These are phyloP conservation scores for Zingel zingel DNA, from an alignment of 2,113 vertebrate genomes.

Conservation along the genomic window DNA sequence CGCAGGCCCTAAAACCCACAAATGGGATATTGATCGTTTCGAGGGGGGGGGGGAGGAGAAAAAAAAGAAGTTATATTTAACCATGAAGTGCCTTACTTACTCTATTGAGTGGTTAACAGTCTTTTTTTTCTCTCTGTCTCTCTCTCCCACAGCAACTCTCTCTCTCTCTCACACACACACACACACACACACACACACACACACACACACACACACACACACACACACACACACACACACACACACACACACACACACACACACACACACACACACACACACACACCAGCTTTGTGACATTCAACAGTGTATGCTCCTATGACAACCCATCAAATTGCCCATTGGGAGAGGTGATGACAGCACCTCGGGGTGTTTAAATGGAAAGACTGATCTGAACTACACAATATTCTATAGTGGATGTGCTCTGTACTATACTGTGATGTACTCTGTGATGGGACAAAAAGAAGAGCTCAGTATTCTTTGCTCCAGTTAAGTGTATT, in stretches of 20 bases:
- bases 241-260: background rate
- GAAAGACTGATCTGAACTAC: conserved; percentile 52
- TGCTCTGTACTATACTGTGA: conserved; percentile 4
- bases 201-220: background rate
- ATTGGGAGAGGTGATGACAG: conserved; percentile 43
- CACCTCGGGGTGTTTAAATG: conserved; percentile 51
- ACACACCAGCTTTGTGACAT: conserved; percentile 20
- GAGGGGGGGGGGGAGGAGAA: background rate
- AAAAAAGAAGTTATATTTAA: conserved; percentile 67
- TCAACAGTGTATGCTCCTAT: conserved; percentile 63
- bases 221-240: conserved; percentile 2
- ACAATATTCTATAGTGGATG: conserved; percentile 36
- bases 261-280: conserved; percentile 5
- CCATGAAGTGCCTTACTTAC: conserved; percentile 56
- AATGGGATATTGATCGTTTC: conserved; percentile 75
- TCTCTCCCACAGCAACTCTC: conserved; percentile 16
- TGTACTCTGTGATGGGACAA: conserved; percentile 34
- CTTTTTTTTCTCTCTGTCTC: background rate
- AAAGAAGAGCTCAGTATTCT: conserved; percentile 36
- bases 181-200: too few species aligned
- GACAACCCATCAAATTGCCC: conserved; percentile 66
- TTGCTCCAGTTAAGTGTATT: conserved; percentile 52
- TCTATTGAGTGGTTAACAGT: conserved; percentile 47
- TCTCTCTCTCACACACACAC: too few species aligned
- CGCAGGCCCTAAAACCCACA: conserved; percentile 74